Conservation (phyloP, 2,797 vertebrate genomes). For the Malurus leucopterus region DNA sequence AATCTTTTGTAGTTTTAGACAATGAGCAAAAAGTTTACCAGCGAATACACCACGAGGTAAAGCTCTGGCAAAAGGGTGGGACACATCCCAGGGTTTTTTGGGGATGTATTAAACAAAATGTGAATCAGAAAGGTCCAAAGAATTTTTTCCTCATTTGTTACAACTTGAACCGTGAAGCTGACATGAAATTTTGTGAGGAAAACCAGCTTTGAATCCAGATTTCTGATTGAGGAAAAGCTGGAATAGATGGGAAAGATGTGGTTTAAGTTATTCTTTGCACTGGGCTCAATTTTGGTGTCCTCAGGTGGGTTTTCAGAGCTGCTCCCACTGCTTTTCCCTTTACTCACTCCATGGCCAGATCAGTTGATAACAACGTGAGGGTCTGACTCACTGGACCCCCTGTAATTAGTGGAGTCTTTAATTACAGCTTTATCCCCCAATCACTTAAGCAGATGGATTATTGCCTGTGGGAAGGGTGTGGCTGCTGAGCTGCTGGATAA, state of each 20-base stretch:
- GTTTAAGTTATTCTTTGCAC: neutral
- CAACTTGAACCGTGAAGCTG: neutral
- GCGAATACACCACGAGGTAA: constrained; percentile 95
- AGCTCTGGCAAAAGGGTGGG: neutral
- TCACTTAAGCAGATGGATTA: neutral
- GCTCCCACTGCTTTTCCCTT: neutral
- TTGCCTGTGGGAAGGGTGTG: neutral
- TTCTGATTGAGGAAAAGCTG: neutral
- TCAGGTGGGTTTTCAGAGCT: neutral
- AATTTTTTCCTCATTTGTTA: neutral
- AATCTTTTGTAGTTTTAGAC: constrained; percentile 98
- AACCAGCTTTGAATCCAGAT: neutral
- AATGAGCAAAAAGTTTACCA: constrained; percentile 98
- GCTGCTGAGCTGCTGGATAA: neutral
- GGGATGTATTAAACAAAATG: neutral
- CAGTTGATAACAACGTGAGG: neutral
- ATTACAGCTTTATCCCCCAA: neutral
- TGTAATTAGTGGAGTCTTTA: neutral
- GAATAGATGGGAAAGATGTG: neutral
- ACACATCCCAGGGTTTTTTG: neutral
- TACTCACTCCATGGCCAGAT: neutral
- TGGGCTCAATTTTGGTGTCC: neutral
- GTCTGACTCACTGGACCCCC: neutral
- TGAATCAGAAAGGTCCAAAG: neutral
- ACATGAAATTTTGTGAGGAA: rapidly evolving